These are phyloP conservation scores for Cariama cristata DNA, from an alignment of 2,113 vertebrate genomes.

Conservation along the genomic window DNA sequence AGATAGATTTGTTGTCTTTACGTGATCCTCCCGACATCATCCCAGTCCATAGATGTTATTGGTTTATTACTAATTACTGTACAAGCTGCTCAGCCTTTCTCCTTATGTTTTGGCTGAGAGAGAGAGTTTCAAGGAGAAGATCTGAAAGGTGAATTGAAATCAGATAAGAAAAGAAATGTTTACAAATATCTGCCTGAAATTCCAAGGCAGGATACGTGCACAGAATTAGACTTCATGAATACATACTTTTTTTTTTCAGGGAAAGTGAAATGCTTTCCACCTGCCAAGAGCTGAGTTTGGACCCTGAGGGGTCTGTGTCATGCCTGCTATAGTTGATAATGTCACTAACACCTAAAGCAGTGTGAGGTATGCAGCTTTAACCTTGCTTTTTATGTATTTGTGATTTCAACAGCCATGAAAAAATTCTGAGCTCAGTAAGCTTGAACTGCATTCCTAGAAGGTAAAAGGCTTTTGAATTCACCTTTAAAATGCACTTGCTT, in stretches of 20 bases:
- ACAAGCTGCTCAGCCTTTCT: not conserved
- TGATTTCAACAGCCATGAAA: slow-evolving; percentile 11
- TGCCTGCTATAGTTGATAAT: slow-evolving; percentile 45
- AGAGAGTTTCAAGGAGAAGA: not conserved
- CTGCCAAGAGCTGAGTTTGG: slow-evolving; percentile 22
- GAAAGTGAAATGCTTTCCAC: slow-evolving; percentile 2
- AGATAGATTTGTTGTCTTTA: not conserved
- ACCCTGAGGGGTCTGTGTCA: not conserved
- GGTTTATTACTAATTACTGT: not conserved
- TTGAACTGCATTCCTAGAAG: slow-evolving; percentile 40
- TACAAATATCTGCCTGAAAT: slow-evolving; percentile 5
- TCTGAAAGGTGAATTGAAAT: slow-evolving; percentile 22
- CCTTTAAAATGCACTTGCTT: not conserved
- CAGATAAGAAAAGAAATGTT: not conserved
- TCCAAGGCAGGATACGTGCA: not conserved
- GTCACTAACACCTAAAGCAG: slow-evolving; percentile 39
- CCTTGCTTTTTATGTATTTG: slow-evolving; percentile 19
- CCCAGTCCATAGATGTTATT: not conserved
- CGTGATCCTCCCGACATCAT: not conserved
- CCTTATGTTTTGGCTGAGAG: not conserved
- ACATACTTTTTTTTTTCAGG: not conserved
- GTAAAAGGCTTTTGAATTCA: slow-evolving; percentile 1
- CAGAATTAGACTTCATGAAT: not conserved
- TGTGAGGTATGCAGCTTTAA: not conserved
- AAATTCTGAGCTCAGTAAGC: not conserved